Conservation (phyloP, 2,888 invertebrate genomes). For the Bimastos eiseni region DNA sequence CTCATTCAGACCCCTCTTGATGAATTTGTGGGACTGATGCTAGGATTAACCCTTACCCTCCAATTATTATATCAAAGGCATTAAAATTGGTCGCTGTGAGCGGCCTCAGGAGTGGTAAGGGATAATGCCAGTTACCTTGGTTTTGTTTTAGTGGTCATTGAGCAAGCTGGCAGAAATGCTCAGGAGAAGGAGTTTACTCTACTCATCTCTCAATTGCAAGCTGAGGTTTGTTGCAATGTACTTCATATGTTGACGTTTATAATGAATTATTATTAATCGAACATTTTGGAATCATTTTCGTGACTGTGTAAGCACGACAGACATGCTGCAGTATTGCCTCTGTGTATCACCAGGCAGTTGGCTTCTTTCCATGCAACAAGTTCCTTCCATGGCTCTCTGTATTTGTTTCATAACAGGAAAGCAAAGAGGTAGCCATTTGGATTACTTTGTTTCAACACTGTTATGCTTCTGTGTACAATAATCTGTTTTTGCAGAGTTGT, state of each 20-base stretch:
- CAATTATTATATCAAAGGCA: no score
- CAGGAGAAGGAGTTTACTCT: background rate
- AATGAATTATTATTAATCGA: background rate
- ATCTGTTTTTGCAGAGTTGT: no score
- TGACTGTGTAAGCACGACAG: no score
- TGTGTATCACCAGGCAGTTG: background rate
- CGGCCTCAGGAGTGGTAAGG: no score
- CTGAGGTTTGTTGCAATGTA: slow-evolving; percentile 9
- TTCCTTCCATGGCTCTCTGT: no score
- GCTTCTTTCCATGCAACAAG: background rate
- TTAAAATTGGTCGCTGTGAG: no score
- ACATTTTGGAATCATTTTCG: background rate
- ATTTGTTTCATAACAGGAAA: no score
- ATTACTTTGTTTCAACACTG: no score
- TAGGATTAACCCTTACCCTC: no score
- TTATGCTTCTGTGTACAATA: no score
- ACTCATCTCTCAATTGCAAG: background rate
- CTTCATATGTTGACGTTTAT: background rate
- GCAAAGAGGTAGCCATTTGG: no score
- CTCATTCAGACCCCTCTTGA: background rate
- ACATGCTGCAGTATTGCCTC: background rate
- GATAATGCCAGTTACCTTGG: background rate
- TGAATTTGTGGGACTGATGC: background rate
- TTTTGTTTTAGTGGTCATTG: background rate
- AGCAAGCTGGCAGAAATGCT: background rate